These are phyloP conservation scores for Amphipoea lucens DNA, from an alignment of 2,888 invertebrate species.

Conservation along the genomic window DNA sequence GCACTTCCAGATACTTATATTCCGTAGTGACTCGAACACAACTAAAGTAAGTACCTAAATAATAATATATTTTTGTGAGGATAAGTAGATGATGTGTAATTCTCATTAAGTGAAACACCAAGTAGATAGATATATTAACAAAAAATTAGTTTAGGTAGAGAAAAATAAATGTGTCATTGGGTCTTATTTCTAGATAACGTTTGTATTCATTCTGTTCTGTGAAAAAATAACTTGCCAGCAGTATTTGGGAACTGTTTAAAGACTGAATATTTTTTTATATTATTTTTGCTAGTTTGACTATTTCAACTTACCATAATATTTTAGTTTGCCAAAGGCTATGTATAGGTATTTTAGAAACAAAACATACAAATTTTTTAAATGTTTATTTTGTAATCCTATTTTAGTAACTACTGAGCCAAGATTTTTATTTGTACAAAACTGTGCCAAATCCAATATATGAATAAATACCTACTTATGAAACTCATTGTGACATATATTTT, in stretches of 20 bases:
- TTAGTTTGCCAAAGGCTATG: constrained; percentile 15
- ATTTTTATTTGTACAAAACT: constrained; percentile 34
- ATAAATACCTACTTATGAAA: constrained; percentile 44
- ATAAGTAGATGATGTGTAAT: constrained; percentile 58
- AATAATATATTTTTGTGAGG: constrained; percentile 75
- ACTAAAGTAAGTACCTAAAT: constrained; percentile 42
- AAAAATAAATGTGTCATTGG: constrained; percentile 55
- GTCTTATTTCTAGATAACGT: constrained; percentile 44
- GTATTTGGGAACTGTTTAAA: constrained; percentile 56
- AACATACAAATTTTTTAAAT: background rate
- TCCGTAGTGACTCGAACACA: constrained; percentile 55
- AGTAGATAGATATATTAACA: constrained; percentile 64
- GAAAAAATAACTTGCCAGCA: constrained; percentile 33
- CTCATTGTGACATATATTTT: constrained; percentile 44
- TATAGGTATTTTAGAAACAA: background rate
- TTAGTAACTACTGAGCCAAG: background rate
- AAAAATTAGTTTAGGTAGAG: constrained; percentile 54
- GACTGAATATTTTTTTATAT: constrained; percentile 58
- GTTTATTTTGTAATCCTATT: constrained; percentile 5
- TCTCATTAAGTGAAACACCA: constrained; percentile 68
- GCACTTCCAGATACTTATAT: constrained; percentile 55
- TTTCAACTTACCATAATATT: background rate
- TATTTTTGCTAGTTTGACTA: constrained; percentile 26
- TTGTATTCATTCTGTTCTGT: constrained; percentile 37
- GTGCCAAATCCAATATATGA: constrained; percentile 52